Base-by-base conservation (phyloP, 1,140 invertebrate genomes). In the Rhyacophila brunnea region DNA sequence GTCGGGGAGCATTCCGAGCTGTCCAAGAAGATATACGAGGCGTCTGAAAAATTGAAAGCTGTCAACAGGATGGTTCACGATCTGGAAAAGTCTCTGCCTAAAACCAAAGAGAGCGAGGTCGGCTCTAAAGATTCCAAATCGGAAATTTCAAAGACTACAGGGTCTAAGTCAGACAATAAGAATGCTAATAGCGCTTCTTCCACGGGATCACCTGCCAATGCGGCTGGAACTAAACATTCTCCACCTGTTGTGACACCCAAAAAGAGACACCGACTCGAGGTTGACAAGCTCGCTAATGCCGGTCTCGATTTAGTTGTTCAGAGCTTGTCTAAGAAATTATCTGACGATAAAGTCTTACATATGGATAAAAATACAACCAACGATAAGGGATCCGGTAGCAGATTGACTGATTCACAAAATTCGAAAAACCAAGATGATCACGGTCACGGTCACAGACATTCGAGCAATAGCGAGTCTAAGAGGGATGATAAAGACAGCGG, bases 181-280 rank as follows among this genome's bases (percentile, higher is more conserved):
- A 67, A 58, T 15, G 17, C 20, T 36, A 18, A 19, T 5, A 47
- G 1, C 17, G 35, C n/a, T 42, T 49, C 52, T n/a, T 14, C 50
- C 14, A 19, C 20, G 14, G 73, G 74, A 13, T 72, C 34, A 23
- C 42, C 42, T 6, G 35, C 49, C 1, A 60, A 57, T 51, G 36
- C 34, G 13, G 20, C 38, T 18, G 17, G 28, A n/a, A 52, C 45
- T 5, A 60, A 52, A 52, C 54, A 58, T 61, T 65, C 69, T 20
- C 74, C 75, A 19, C 76, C 76, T 42, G 77, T 78, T 20, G 76
- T 76, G 3, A 80, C 78, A 44, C 82, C 82, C 6, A 83, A 83
- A 60, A 83, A 83, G 60, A 71, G 82, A 0, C 82, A 83, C 60
- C 68, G 77, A 56, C 65, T 80, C 32, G 77, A 80, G 68, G 74